These are phyloP conservation scores for Merodon equestris DNA, from an alignment of 2,888 invertebrate species.

Conservation along the genomic window DNA sequence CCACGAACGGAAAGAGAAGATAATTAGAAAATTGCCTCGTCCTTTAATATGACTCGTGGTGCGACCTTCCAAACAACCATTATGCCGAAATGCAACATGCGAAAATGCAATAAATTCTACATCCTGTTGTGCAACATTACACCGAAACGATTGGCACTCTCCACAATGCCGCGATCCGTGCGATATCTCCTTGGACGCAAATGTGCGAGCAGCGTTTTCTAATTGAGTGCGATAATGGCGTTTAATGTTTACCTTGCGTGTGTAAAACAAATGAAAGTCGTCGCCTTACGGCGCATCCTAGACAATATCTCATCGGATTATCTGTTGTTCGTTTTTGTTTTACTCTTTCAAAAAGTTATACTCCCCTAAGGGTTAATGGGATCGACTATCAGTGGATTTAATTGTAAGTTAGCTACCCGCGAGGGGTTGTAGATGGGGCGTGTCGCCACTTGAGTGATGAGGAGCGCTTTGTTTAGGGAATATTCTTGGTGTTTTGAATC, in stretches of 20 bases:
- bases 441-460: no score
- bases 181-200: not conserved
- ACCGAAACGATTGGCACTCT: not conserved
- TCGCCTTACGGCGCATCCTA: no score
- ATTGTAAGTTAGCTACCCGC: no score
- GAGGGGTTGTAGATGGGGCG: no score
- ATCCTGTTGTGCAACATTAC: constrained; percentile 5
- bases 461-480: no score
- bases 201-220: constrained; percentile 32
- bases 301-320: no score
- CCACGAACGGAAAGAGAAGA: not conserved
- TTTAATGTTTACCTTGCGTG: constrained; percentile 47
- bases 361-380: no score
- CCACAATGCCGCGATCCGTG: not conserved
- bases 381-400: no score
- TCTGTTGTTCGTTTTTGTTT: no score
- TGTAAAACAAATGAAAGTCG: constrained; percentile 1
- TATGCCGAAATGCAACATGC: constrained; percentile 41
- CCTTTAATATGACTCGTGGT: not conserved
- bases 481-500: no score
- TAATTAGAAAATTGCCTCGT: constrained; percentile 2
- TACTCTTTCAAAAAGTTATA: no score
- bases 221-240: constrained; percentile 44
- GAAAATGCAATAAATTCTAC: constrained; percentile 31
- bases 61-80: constrained; percentile 1